Percentiles rank a stretch among this genome's conserved stretches.
Conservation (phyloP, 1,140 invertebrate genomes). For the Hyles vespertilio region DNA sequence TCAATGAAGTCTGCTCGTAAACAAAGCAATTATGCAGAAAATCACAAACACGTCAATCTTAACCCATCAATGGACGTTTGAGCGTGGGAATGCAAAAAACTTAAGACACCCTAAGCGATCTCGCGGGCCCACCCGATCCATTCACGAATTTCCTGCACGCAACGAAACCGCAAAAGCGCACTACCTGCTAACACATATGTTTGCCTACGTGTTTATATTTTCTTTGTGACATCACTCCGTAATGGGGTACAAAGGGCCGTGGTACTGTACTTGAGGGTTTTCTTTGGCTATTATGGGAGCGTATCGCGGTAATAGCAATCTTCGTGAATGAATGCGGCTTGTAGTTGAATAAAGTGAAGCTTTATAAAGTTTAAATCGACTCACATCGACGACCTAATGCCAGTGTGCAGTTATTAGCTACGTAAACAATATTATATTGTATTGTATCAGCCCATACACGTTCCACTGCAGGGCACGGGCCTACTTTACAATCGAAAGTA, state of each 20-base stretch:
- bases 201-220: constrained; percentile 9
- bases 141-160: constrained; percentile 68
- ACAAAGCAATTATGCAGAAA: constrained; percentile 10
- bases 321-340: too few relatives aligned
- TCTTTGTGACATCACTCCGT: constrained; percentile 32
- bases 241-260: constrained; percentile 22
- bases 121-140: constrained; percentile 43
- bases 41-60: constrained; percentile 31
- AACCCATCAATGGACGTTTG: constrained; percentile 37
- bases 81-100: constrained; percentile 69
- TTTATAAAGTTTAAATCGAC: too few relatives aligned
- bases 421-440: too few relatives aligned
- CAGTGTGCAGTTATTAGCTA: too few relatives aligned
- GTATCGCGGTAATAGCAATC: too few relatives aligned
- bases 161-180: constrained; percentile 62
- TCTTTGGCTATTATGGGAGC: constrained; percentile 11
- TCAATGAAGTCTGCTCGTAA: not conserved
- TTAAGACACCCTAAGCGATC: constrained; percentile 30
- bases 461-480: too few relatives aligned
- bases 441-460: too few relatives aligned
- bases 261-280: constrained; percentile 32
- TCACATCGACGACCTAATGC: too few relatives aligned
- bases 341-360: too few relatives aligned
- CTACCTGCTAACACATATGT: constrained; percentile 49
- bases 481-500: too few relatives aligned